A percentile compares a stretch with the other conserved stretches of the same genome.
These are phyloP conservation scores for Poecilus cupreus DNA, from an alignment of 2,888 invertebrate species.

Conservation along the genomic window DNA sequence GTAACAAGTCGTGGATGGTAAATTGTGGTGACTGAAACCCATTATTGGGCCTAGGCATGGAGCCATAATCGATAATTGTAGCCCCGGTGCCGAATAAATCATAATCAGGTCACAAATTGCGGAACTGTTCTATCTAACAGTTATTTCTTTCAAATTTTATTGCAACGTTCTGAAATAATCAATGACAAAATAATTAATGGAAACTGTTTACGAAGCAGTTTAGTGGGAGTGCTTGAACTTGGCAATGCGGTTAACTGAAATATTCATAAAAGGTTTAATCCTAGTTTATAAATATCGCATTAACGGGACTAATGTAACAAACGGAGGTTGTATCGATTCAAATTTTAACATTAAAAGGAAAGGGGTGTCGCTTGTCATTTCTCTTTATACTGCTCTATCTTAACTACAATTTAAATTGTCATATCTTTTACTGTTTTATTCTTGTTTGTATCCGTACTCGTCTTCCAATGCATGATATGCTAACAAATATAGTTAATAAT, in stretches of 20 bases:
- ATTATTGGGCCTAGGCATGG: conserved; percentile 55
- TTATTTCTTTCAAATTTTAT: conserved; percentile 28
- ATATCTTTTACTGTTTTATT: background rate
- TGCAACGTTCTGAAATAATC: background rate
- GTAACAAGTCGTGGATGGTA: conserved; percentile 43
- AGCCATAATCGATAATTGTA: conserved; percentile 61
- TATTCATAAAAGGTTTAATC: conserved; percentile 23
- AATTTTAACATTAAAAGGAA: background rate
- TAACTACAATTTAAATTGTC: no score
- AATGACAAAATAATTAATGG: conserved; percentile 24
- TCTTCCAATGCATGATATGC: background rate
- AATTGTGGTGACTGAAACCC: conserved; percentile 48
- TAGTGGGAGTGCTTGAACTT: background rate
- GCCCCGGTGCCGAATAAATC: conserved; percentile 57
- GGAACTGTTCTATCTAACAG: conserved; percentile 22
- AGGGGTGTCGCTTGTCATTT: background rate
- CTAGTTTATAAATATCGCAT: conserved; percentile 13
- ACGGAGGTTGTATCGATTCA: background rate
- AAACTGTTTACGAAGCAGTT: conserved; percentile 18
- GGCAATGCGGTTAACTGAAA: background rate
- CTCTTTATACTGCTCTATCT: background rate
- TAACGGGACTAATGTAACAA: background rate
- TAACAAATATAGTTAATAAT: no score
- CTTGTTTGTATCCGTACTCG: background rate
- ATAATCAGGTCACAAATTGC: conserved; percentile 61